Evolutionary conservation across 2,113 vertebrate genomes (phyloP).

Genomic region (Gulo gulo): DNA sequence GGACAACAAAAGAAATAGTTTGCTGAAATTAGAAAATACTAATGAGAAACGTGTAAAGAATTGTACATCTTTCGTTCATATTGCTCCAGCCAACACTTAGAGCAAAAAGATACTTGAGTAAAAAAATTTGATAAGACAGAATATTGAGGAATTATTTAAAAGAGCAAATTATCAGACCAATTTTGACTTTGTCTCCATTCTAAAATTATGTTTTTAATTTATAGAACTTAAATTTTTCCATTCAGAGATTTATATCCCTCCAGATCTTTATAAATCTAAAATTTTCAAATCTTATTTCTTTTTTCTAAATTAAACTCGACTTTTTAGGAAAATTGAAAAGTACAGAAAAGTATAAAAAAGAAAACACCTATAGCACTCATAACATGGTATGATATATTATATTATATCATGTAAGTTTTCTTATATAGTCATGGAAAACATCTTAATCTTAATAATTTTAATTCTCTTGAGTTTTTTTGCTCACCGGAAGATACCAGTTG

Average conservation of each 20-base stretch:
- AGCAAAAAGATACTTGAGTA: background rate
- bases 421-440: background rate
- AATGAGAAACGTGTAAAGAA: slow-evolving; percentile 7
- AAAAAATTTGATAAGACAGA: background rate
- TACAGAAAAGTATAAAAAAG: background rate
- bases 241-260: background rate
- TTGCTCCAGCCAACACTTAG: background rate
- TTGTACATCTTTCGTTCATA: background rate
- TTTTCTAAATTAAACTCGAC: background rate
- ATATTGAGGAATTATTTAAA: background rate
- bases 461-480: background rate
- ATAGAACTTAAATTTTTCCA: background rate
- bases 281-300: background rate
- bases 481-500: background rate
- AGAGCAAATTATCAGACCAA: background rate
- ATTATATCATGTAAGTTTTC: background rate
- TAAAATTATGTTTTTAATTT: background rate
- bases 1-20: slow-evolving; percentile 30
- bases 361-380: background rate
- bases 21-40: background rate
- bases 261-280: background rate
- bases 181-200: background rate
- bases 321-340: background rate
- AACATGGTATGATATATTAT: background rate
- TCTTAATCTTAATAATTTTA: background rate